Percentiles rank a stretch among this genome's conserved stretches.
phyloP scores from a whole-genome alignment of 2,888 invertebrate genomes.

The Neoitamus cyanurus region DNA sequence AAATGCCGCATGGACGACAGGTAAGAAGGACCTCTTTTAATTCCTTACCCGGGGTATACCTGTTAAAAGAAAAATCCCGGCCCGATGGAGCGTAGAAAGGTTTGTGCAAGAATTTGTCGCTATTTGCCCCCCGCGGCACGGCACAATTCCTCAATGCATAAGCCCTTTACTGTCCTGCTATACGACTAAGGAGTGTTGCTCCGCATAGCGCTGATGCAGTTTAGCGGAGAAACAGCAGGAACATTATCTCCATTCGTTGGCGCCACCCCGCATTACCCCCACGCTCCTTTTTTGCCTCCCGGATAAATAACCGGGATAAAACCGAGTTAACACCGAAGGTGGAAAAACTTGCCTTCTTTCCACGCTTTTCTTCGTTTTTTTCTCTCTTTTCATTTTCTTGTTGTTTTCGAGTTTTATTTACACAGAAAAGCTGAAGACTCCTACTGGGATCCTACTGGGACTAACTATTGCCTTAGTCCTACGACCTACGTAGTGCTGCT shows the following conservation, averaged over 20 bases:
- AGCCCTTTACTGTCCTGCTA: background rate
- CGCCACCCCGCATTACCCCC: background rate
- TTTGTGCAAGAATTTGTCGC: background rate
- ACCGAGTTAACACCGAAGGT: slow-evolving; percentile 30
- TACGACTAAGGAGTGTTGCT: background rate
- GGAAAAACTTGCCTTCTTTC: slow-evolving; percentile 9
- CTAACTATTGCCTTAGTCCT: background rate
- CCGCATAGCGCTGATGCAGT: slow-evolving; percentile 11
- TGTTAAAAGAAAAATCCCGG: background rate
- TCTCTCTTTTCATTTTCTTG: background rate
- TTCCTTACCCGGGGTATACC: background rate
- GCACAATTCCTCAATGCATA: background rate
- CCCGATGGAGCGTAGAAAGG: background rate
- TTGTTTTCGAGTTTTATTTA: slow-evolving; percentile 8
- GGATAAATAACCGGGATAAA: background rate
- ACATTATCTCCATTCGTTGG: background rate
- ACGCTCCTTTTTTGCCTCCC: background rate
- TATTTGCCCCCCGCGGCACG: background rate
- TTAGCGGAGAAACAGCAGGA: background rate
- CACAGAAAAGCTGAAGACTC: background rate
- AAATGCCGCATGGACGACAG: slow-evolving; percentile 91
- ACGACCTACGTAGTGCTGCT: background rate
- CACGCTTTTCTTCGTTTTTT: background rate
- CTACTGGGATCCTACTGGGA: background rate
- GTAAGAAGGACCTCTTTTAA: slow-evolving; percentile 67